phyloP scores from a whole-genome alignment of 2,113 vertebrate species.

The Pseudorasbora parva region DNA sequence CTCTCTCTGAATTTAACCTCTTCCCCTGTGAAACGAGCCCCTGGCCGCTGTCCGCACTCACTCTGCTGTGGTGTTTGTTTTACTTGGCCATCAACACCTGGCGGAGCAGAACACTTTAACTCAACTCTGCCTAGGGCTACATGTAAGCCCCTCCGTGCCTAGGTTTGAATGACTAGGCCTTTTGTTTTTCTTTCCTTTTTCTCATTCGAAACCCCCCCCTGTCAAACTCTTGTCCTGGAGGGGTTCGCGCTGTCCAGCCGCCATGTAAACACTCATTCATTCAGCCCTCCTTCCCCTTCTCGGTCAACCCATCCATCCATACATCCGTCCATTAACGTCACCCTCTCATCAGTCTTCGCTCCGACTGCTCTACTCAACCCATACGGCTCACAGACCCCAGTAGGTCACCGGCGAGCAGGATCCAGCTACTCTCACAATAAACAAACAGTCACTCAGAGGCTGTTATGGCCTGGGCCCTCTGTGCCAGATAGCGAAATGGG shows the following conservation, averaged over 20 bases:
- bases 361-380: constrained; percentile 65
- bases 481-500: constrained; percentile 71
- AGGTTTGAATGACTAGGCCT: constrained; percentile 59
- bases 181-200: constrained; percentile 59
- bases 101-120: constrained; percentile 73
- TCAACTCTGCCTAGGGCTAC: constrained; percentile 72
- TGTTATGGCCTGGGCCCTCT: constrained; percentile 67
- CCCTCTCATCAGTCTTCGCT: constrained; percentile 76
- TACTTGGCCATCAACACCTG: constrained; percentile 74
- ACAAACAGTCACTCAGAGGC: constrained; percentile 73
- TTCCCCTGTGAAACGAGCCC: constrained; percentile 56
- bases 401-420: constrained; percentile 61
- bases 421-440: constrained; percentile 73
- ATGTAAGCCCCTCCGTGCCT: constrained; percentile 71
- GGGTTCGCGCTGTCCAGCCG: constrained; percentile 71
- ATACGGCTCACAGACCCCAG: constrained; percentile 65
- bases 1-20: constrained; percentile 65
- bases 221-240: constrained; percentile 62
- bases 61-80: constrained; percentile 78
- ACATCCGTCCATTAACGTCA: constrained; percentile 55
- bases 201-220: constrained; percentile 53
- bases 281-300: constrained; percentile 67
- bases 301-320: constrained; percentile 47
- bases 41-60: constrained; percentile 60
- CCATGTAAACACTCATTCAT: constrained; percentile 71